These are phyloP conservation scores for Cinara cedri DNA, from an alignment of 2,888 invertebrate genomes.

Conservation along the genomic window DNA sequence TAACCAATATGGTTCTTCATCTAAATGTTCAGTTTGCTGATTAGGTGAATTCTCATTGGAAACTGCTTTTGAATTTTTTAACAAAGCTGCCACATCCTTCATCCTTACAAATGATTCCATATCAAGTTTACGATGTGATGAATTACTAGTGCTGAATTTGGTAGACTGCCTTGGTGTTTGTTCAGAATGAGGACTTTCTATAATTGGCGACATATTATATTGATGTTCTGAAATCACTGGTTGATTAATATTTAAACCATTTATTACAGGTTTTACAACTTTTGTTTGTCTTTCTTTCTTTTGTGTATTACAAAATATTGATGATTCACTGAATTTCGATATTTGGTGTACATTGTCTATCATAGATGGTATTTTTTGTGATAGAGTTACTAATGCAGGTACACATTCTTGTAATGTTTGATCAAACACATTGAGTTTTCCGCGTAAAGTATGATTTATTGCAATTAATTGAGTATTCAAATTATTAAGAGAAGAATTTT, in stretches of 20 bases:
- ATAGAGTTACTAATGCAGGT: conserved; percentile 44
- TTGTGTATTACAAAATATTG: not conserved
- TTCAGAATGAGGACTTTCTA: conserved; percentile 33
- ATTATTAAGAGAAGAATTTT: not conserved
- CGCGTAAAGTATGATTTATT: not conserved
- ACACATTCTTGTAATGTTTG: conserved; percentile 11
- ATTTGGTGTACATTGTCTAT: conserved; percentile 25
- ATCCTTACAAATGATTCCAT: conserved; percentile 37
- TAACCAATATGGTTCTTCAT: conserved; percentile 15
- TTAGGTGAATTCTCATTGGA: not conserved
- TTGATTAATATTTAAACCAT: not conserved
- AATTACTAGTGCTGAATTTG: not conserved
- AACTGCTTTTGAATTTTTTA: conserved; percentile 10
- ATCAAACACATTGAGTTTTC: conserved; percentile 2
- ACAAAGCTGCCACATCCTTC: conserved; percentile 37
- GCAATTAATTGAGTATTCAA: not conserved
- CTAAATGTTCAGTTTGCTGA: not conserved
- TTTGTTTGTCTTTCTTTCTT: not conserved
- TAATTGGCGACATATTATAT: conserved; percentile 28
- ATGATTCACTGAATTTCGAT: not conserved
- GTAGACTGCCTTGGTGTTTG: not conserved
- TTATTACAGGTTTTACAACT: too few species aligned
- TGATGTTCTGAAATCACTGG: not conserved
- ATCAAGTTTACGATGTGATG: not conserved
- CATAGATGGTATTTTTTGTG: conserved; percentile 23